phyloP scores from a whole-genome alignment of 2,113 vertebrate genomes.

The Neoarius graeffei region DNA sequence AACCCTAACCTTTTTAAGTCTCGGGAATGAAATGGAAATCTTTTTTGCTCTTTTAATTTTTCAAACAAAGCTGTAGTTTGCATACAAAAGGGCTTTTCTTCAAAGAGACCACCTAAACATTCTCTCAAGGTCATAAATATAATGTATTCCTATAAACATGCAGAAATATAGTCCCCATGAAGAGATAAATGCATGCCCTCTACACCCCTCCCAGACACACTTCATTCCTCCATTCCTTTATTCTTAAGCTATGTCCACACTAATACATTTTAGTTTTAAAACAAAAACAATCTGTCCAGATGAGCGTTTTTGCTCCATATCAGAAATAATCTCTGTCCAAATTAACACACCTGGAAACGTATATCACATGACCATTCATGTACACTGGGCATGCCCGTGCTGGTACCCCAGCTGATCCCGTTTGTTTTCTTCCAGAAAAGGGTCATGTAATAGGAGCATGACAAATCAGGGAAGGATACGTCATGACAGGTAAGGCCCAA shows the following conservation, averaged over 20 bases:
- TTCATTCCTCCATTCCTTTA: constrained; percentile 33
- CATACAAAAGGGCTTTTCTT: not conserved
- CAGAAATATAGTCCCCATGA: not conserved
- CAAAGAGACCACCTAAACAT: not conserved
- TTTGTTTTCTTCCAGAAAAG: too few species aligned
- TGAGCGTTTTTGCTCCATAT: too few species aligned
- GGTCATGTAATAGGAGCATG: too few species aligned
- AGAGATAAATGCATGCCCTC: not conserved
- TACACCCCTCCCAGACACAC: not conserved
- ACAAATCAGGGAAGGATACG: too few species aligned
- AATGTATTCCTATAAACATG: not conserved
- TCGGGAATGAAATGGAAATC: not conserved
- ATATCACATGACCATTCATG: too few species aligned
- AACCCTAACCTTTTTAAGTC: not conserved
- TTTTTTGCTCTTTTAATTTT: not conserved
- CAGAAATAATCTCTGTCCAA: too few species aligned
- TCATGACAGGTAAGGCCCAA: too few species aligned
- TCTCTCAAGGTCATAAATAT: not conserved
- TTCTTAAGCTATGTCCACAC: not conserved
- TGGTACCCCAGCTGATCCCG: too few species aligned
- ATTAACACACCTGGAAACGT: too few species aligned
- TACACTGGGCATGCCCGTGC: too few species aligned
- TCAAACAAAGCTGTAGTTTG: not conserved
- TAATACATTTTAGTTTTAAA: too few species aligned
- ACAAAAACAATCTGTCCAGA: too few species aligned